Evolutionary conservation across 1,140 invertebrate species (phyloP).

Genomic region (Plutomurus gul): DNA sequence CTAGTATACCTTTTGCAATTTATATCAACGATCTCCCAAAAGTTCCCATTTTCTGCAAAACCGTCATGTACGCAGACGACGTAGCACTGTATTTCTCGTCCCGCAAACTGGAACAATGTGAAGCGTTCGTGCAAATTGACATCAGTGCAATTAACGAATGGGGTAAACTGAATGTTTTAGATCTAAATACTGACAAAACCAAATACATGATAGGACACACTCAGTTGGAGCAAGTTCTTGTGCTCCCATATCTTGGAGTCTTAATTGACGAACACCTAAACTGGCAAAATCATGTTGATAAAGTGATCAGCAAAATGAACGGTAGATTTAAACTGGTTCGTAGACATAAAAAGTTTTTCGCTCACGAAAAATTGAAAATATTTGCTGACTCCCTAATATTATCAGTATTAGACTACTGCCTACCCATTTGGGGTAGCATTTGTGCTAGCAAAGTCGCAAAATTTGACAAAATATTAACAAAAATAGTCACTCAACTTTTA

Average conservation of each 20-base stretch:
- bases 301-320: neutral
- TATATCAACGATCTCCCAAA: too few species aligned
- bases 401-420: neutral
- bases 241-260: neutral
- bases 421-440: neutral
- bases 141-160: neutral
- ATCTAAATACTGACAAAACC: neutral
- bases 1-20: too few species aligned
- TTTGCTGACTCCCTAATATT: neutral
- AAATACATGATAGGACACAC: neutral
- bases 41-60: too few species aligned
- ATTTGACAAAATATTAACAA: neutral
- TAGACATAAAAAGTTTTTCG: neutral
- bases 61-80: too few species aligned
- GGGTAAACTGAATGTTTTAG: neutral
- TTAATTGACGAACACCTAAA: neutral
- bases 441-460: neutral
- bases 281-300: neutral
- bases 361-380: neutral
- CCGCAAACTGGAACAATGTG: neutral
- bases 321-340: neutral
- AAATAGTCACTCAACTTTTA: neutral
- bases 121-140: neutral
- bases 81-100: too few species aligned
- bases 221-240: neutral